Evolutionary conservation across 2,113 vertebrate genomes (phyloP).

Genomic region (Anoplopoma fimbria): DNA sequence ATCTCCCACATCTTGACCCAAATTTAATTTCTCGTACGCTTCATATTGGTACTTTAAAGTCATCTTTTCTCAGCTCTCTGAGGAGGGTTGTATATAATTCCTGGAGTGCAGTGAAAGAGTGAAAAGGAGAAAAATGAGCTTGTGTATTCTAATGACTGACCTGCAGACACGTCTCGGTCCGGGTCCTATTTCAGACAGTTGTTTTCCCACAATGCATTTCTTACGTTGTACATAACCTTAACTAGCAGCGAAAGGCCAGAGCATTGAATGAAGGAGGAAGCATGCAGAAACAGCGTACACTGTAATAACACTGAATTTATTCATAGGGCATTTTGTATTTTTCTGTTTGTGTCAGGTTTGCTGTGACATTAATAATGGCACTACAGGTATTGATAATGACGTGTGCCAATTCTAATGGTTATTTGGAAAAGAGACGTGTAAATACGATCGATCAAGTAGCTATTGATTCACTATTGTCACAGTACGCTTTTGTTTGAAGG

Average conservation of each 20-base stretch:
- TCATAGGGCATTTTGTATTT: slow-evolving; percentile 84
- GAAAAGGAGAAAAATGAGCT: slow-evolving; percentile 22
- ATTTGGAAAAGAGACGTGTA: slow-evolving; percentile 76
- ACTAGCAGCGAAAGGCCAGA: slow-evolving; percentile 76
- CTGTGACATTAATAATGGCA: slow-evolving; percentile 81
- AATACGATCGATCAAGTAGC: slow-evolving; percentile 78
- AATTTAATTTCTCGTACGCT: slow-evolving; percentile 29
- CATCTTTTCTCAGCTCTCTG: slow-evolving; percentile 41
- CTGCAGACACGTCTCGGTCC: slow-evolving; percentile 41
- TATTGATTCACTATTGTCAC: slow-evolving; percentile 78
- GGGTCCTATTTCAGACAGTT: slow-evolving; percentile 63
- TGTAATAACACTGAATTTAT: slow-evolving; percentile 85
- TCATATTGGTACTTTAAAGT: slow-evolving; percentile 61
- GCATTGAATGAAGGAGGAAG: slow-evolving; percentile 82
- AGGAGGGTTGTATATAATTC: slow-evolving; percentile 48
- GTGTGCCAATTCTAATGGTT: slow-evolving; percentile 78
- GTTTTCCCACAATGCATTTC: slow-evolving; percentile 69
- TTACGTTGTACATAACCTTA: slow-evolving; percentile 73
- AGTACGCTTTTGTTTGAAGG: slow-evolving; percentile 79
- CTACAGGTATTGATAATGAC: slow-evolving; percentile 81
- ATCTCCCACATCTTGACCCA: slow-evolving; percentile 39
- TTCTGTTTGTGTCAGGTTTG: slow-evolving; percentile 81
- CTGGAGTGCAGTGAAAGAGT: slow-evolving; percentile 47
- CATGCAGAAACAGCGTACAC: slow-evolving; percentile 80
- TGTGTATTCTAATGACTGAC: slow-evolving; percentile 55